Conservation (phyloP, 2,113 vertebrate genomes). For the Cebidichthys violaceus region DNA sequence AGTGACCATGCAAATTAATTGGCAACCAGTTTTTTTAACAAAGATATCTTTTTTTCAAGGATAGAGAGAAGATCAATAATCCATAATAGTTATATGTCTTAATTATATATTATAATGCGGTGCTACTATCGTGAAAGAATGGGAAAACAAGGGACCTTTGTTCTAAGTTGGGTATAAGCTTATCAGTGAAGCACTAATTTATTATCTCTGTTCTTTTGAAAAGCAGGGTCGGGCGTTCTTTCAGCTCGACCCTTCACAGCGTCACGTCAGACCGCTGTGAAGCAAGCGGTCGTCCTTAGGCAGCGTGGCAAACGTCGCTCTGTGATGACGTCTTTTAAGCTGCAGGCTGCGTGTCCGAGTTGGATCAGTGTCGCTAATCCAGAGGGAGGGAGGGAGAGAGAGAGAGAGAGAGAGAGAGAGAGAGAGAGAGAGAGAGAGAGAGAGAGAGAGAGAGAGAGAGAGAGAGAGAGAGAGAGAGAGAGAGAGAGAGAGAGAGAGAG, state of each 20-base stretch:
- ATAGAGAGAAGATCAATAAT: not conserved
- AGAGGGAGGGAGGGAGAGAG: not conserved
- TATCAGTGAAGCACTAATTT: not conserved
- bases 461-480: not conserved
- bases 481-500: conserved; percentile 3
- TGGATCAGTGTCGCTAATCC: conserved; percentile 65
- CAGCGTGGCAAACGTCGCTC: conserved; percentile 1
- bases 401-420: conserved; percentile 3
- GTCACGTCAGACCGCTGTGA: conserved; percentile 17
- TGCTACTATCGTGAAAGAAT: not conserved
- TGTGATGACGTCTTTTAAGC: conserved; percentile 51
- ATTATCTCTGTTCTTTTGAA: not conserved
- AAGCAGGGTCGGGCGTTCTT: not conserved
- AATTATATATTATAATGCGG: no score
- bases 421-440: no score
- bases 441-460: no score
- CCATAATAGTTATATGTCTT: no score
- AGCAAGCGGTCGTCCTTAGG: not conserved
- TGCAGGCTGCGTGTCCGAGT: conserved; percentile 36
- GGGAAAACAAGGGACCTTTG: not conserved
- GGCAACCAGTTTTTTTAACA: not conserved
- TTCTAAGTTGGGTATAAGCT: not conserved
- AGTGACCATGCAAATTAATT: not conserved
- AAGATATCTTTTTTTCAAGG: not conserved
- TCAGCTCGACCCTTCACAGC: not conserved